Base-by-base conservation (phyloP, 2,797 vertebrate species). In the Graptemys geographica region DNA sequence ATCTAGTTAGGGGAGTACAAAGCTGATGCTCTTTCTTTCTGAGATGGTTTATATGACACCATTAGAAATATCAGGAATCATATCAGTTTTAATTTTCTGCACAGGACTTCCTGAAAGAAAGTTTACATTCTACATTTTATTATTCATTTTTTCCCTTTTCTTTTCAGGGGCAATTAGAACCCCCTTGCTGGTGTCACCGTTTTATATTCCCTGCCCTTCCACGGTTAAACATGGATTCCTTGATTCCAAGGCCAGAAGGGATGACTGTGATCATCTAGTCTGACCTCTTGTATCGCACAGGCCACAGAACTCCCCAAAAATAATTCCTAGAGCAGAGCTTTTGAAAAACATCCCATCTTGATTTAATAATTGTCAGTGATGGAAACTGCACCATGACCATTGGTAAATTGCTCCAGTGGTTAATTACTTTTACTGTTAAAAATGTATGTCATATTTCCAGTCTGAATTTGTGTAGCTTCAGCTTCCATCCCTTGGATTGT, bases 21-120 rank as follows among this genome's bases (percentile, higher is more conserved):
- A 93, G 91, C 86, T 87, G 94, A 23, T 37, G 65, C 8, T 9
- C 88, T 92, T 69, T 16, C 49, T 44, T 16, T 91, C 91, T 59
- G 88, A 94, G 95, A 18, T 25, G 87, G 90, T 92, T 95, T 90
- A 83, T 88, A 83, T 87, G 95, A 9, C 95, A 91, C 79, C 74
- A 74, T 93, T 84, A 91, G 79, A 79, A 95, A 94, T 81, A 88
- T 96, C 88, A 74, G 96, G 93, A 94, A 96, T 97, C 97, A 11
- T 23, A 41, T 94, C 28, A 16, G 44, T 83, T 37, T 88, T 92
- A 49, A 86, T 90, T 94, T 94, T 86, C 94, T 95, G 90, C 83
- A 4, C 84, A 95, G 93, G 90, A 44, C 88, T 92, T 10, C 0
- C 79, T 90, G 92, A 59, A 56, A 94, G 37, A 31, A 87, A 81